phyloP scores from a whole-genome alignment of 1,140 invertebrate species.

The Macrostomum lignano region DNA sequence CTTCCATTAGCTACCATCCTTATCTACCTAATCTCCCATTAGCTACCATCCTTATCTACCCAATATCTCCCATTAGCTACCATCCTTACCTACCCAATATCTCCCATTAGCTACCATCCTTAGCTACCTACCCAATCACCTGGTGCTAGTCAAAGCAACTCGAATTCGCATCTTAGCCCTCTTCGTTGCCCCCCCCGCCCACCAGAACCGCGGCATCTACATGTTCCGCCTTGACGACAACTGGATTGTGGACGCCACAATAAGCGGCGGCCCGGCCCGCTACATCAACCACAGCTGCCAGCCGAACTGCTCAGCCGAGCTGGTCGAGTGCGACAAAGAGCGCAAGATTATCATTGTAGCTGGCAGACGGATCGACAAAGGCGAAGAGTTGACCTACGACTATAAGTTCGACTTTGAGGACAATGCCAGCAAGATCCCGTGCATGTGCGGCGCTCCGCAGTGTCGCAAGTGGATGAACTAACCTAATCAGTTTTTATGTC shows the following conservation, averaged over 20 bases:
- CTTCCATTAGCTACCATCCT: too few relatives aligned
- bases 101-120: too few relatives aligned
- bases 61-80: too few relatives aligned
- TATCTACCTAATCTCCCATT: too few relatives aligned
- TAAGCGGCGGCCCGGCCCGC: conserved; percentile 74
- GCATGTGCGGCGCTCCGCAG: conserved; percentile 82
- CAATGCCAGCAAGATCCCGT: conserved; percentile 63
- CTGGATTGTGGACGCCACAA: conserved; percentile 78
- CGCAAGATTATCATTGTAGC: conserved; percentile 82
- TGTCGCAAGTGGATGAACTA: conserved; percentile 76
- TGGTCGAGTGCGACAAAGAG: conserved; percentile 77
- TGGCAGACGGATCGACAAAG: conserved; percentile 64
- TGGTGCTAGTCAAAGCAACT: too few relatives aligned
- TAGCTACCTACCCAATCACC: too few relatives aligned
- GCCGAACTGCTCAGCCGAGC: conserved; percentile 93
- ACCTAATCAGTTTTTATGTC: too few relatives aligned
- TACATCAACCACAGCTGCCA: conserved; percentile 92
- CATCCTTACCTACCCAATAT: too few relatives aligned
- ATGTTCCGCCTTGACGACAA: conserved; percentile 97
- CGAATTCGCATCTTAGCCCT: too few relatives aligned
- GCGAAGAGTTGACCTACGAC: conserved; percentile 94
- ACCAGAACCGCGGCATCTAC: conserved; percentile 94
- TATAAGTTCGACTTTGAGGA: conserved; percentile 99
- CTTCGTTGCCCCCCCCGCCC: too few relatives aligned
- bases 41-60: too few relatives aligned